Conservation (phyloP, 2,113 vertebrate species). For the Ardeotis arabs region DNA sequence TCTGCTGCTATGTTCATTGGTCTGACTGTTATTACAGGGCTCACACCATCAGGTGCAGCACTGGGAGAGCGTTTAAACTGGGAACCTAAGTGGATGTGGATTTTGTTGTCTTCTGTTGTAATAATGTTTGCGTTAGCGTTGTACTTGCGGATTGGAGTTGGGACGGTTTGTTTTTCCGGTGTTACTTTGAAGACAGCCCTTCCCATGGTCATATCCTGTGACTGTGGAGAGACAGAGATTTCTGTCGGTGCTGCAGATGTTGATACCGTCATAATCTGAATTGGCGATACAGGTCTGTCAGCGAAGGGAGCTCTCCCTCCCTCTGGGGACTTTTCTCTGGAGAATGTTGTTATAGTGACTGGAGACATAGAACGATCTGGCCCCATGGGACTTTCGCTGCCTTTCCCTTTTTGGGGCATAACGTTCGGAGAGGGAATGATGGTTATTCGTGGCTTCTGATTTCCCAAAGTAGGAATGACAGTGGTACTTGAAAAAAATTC, state of each 20-base stretch:
- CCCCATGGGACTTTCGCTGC: slow-evolving; percentile 64
- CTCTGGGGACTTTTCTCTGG: slow-evolving; percentile 85
- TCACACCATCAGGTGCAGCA: slow-evolving; percentile 64
- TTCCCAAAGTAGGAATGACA: slow-evolving; percentile 92
- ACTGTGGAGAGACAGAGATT: slow-evolving; percentile 73
- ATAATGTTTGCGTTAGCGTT: slow-evolving; percentile 88
- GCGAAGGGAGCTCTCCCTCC: slow-evolving; percentile 53
- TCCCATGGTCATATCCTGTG: slow-evolving; percentile 79
- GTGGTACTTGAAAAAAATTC: slow-evolving; percentile 96
- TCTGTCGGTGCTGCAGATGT: slow-evolving; percentile 81
- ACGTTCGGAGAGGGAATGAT: slow-evolving; percentile 88
- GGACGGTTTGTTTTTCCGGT: slow-evolving; percentile 84
- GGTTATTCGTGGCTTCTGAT: slow-evolving; percentile 92
- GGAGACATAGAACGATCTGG: slow-evolving; percentile 85
- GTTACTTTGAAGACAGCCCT: slow-evolving; percentile 87
- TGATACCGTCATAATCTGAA: slow-evolving; percentile 92
- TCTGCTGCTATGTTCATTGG: slow-evolving; percentile 79
- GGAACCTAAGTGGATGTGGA: slow-evolving; percentile 93
- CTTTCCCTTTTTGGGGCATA: slow-evolving; percentile 75
- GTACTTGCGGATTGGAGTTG: slow-evolving; percentile 80
- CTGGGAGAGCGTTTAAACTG: slow-evolving; percentile 81
- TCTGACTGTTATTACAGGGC: slow-evolving; percentile 81
- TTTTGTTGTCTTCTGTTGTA: slow-evolving; percentile 96
- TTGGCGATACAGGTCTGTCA: slow-evolving; percentile 81
- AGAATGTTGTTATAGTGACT: slow-evolving; percentile 91